Evolutionary conservation across 1,140 invertebrate species (phyloP).

Genomic region (Tetragonula clypearis): DNA sequence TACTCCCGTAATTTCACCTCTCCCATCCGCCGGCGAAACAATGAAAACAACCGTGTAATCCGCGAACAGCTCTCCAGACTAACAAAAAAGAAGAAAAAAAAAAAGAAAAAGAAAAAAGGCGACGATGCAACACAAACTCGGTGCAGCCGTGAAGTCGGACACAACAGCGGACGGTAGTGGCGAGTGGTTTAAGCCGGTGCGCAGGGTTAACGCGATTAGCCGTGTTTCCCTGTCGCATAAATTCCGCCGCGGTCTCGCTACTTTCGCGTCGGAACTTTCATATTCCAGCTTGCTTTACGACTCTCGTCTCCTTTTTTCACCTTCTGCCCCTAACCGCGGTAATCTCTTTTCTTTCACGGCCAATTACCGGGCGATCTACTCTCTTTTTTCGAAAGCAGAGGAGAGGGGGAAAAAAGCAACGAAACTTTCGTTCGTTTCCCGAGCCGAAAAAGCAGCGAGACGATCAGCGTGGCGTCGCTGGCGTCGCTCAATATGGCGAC

Average conservation of each 20-base stretch:
- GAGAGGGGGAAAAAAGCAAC: not conserved
- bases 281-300: not conserved
- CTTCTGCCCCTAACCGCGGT: not conserved
- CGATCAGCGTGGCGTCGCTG: slow-evolving; percentile 12
- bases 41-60: slow-evolving; percentile 31
- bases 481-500: slow-evolving; percentile 46
- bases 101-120: not conserved
- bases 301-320: no score
- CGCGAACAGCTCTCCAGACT: not conserved
- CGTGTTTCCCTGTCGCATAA: slow-evolving; percentile 37
- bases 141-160: slow-evolving; percentile 7
- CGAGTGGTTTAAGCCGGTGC: not conserved
- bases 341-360: slow-evolving; percentile 1
- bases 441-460: slow-evolving; percentile 36
- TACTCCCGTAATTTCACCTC: not conserved
- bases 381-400: not conserved
- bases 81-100: not conserved
- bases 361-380: not conserved
- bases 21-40: slow-evolving; percentile 1
- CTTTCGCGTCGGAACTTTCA: slow-evolving; percentile 35
- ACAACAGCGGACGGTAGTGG: not conserved
- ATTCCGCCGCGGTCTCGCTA: slow-evolving; percentile 4
- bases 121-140: not conserved
- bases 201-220: slow-evolving; percentile 44
- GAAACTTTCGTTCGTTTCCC: not conserved